phyloP scores from a whole-genome alignment of 2,797 vertebrate genomes.

The Arrhamphus sclerolepis region DNA sequence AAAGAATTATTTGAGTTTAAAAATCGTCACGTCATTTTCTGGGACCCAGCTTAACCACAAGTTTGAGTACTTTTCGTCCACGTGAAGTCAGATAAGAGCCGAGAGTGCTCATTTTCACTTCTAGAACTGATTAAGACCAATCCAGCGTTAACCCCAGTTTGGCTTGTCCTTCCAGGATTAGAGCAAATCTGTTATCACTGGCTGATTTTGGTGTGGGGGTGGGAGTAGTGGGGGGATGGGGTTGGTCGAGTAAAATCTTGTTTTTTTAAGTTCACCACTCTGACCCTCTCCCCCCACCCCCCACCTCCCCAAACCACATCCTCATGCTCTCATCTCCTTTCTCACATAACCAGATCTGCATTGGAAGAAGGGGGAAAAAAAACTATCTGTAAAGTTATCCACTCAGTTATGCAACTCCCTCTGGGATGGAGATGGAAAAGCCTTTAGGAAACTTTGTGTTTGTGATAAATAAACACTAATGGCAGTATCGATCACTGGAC shows the following conservation, averaged over 20 bases:
- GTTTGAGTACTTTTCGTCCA: constrained; percentile 3
- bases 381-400: constrained; percentile 7
- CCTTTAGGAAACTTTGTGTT: constrained; percentile 37
- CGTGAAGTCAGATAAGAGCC: constrained; percentile 12
- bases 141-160: constrained; percentile 64
- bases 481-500: constrained; percentile 38
- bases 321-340: constrained; percentile 17
- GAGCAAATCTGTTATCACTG: constrained; percentile 62
- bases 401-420: constrained; percentile 48
- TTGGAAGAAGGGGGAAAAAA: constrained; percentile 22
- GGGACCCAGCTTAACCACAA: background rate
- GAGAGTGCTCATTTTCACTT: constrained; percentile 40
- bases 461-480: constrained; percentile 54
- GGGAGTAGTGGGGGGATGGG: background rate
- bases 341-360: constrained; percentile 21
- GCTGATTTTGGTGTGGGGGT: constrained; percentile 30
- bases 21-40: too few relatives aligned
- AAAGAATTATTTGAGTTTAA: too few relatives aligned
- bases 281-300: constrained; percentile 13
- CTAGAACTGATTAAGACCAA: constrained; percentile 67
- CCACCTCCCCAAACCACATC: constrained; percentile 19
- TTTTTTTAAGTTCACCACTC: constrained; percentile 44
- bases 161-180: constrained; percentile 63
- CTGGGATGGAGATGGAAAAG: constrained; percentile 27
- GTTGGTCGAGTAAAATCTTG: constrained; percentile 38